Percentiles rank a stretch among this genome's conserved stretches.
phyloP scores from a whole-genome alignment of 2,797 vertebrate genomes.

The Craterocephalus amniculus region DNA sequence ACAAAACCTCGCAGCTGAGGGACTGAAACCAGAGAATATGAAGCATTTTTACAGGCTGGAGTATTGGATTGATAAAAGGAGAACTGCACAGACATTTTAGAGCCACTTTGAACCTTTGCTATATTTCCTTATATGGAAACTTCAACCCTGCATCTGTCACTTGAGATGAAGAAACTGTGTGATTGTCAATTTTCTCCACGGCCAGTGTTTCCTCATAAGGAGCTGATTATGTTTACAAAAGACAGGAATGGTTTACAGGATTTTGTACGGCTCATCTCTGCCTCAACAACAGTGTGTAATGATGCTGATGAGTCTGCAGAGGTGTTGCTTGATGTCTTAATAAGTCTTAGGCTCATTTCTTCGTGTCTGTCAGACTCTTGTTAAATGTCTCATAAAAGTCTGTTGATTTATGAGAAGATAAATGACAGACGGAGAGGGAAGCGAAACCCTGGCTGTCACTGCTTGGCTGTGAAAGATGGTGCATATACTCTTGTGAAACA shows the following conservation, averaged over 20 bases:
- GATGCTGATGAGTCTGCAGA: conserved; percentile 38
- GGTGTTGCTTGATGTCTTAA: conserved; percentile 46
- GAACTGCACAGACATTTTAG: background rate
- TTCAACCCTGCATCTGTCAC: background rate
- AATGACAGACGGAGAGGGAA: conserved; percentile 43
- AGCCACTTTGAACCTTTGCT: background rate
- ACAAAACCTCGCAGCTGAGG: background rate
- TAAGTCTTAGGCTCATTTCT: conserved; percentile 40
- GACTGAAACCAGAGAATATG: background rate
- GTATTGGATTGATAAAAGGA: background rate
- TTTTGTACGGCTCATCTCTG: background rate
- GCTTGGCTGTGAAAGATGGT: conserved; percentile 26
- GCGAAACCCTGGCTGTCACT: conserved; percentile 27
- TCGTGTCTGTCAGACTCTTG: conserved; percentile 39
- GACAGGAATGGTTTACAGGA: background rate
- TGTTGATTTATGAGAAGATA: conserved; percentile 64
- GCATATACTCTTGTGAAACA: conserved; percentile 14
- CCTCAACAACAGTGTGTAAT: conserved; percentile 39
- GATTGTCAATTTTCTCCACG: background rate
- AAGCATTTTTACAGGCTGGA: background rate
- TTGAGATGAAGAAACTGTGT: background rate
- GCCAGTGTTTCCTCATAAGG: background rate
- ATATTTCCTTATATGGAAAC: background rate
- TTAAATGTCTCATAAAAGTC: conserved; percentile 64
- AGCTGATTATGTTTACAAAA: background rate